Conservation (phyloP, 2,113 vertebrate species). For the Apeltes quadracus region DNA sequence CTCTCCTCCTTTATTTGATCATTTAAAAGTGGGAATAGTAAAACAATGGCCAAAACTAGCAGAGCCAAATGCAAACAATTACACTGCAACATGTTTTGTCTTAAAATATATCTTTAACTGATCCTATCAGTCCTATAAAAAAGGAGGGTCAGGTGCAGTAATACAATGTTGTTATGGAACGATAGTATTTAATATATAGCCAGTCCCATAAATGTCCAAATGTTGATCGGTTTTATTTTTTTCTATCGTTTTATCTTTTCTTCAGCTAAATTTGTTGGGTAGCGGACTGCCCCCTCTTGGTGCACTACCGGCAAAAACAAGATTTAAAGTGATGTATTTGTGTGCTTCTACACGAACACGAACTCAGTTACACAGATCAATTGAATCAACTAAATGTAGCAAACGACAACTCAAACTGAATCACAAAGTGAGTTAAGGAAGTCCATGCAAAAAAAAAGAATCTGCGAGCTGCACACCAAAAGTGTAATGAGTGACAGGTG, state of each 20-base stretch:
- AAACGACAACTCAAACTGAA: background rate
- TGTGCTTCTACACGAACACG: background rate
- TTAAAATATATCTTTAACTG: background rate
- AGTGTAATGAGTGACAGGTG: slow-evolving; percentile 18
- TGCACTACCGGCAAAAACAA: background rate
- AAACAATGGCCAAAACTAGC: background rate
- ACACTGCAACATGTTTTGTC: background rate
- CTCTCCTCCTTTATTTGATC: background rate
- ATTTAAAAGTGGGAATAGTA: background rate
- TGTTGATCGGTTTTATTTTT: background rate
- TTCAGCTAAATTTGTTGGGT: background rate
- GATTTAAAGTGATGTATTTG: background rate
- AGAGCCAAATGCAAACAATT: background rate
- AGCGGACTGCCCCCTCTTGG: background rate
- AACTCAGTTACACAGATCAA: too few species aligned
- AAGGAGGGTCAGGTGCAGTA: too few species aligned
- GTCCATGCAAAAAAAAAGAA: background rate
- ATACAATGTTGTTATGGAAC: too few species aligned
- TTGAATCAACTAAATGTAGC: background rate
- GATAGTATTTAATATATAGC: background rate
- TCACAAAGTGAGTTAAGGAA: background rate
- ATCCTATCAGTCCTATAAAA: too few species aligned
- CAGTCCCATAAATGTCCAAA: background rate
- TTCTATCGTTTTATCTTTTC: background rate
- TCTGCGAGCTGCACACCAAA: slow-evolving; percentile 4